Conservation (phyloP, 2,113 vertebrate genomes). For the Fulmarus glacialis region DNA sequence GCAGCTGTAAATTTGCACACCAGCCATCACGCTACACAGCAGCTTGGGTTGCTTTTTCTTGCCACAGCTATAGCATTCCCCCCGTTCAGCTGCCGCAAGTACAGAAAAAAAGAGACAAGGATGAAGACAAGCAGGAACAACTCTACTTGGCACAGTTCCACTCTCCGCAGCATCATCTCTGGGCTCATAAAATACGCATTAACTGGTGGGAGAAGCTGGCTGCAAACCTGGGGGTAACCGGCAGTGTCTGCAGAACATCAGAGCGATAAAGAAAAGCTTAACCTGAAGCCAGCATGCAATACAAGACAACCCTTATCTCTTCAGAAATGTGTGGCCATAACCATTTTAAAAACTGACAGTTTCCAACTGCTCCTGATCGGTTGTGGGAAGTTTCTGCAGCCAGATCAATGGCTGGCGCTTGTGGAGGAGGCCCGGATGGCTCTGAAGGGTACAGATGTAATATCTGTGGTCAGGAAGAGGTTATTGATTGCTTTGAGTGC, state of each 20-base stretch:
- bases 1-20: not conserved
- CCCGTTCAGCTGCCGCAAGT: not conserved
- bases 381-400: not conserved
- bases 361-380: not conserved
- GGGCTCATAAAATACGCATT: conserved; percentile 39
- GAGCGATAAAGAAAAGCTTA: not conserved
- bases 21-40: not conserved
- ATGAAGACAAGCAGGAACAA: conserved; percentile 39
- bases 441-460: not conserved
- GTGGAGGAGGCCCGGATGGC: not conserved
- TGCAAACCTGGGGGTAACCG: not conserved
- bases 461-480: not conserved
- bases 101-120: not conserved
- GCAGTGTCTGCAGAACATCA: not conserved
- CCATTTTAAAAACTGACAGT: not conserved
- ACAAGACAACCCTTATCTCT: not conserved
- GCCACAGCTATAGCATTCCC: not conserved
- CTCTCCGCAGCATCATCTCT: not conserved
- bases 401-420: not conserved
- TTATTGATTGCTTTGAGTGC: not conserved
- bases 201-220: not conserved
- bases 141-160: conserved; percentile 6
- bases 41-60: not conserved
- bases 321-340: not conserved
- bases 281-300: not conserved